Conservation (phyloP, 2,113 vertebrate genomes). For the Ptyas mucosa region DNA sequence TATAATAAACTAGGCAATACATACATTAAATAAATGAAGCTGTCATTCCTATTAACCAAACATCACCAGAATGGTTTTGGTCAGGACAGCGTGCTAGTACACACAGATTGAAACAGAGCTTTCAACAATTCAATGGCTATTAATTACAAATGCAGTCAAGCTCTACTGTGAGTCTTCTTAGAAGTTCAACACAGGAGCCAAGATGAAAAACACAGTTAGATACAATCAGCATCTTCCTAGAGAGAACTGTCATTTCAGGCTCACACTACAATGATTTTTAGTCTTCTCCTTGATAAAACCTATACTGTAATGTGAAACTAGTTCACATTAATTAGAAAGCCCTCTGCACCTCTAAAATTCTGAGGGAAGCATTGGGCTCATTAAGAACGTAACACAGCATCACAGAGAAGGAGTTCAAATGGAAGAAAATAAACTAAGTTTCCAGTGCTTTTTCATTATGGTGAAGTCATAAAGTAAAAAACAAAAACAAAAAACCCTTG, state of each 20-base stretch:
- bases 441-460: not conserved
- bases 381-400: not conserved
- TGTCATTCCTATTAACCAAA: not conserved
- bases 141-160: not conserved
- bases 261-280: not conserved
- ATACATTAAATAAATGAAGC: not conserved
- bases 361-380: not conserved
- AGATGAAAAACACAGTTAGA: not conserved
- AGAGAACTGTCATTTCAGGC: not conserved
- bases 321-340: not conserved
- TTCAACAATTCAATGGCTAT: not conserved
- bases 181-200: not conserved
- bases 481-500: no score
- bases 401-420: not conserved
- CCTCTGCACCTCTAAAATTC: not conserved
- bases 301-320: not conserved
- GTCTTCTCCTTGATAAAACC: not conserved
- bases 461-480: not conserved
- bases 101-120: not conserved
- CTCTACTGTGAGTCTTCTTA: not conserved
- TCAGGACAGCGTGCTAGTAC: not conserved
- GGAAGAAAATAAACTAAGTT: not conserved
- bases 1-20: not conserved
- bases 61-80: not conserved
- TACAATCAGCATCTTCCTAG: not conserved